These are phyloP conservation scores for Epirrhoe alternata DNA, from an alignment of 2,888 invertebrate genomes.

Conservation along the genomic window DNA sequence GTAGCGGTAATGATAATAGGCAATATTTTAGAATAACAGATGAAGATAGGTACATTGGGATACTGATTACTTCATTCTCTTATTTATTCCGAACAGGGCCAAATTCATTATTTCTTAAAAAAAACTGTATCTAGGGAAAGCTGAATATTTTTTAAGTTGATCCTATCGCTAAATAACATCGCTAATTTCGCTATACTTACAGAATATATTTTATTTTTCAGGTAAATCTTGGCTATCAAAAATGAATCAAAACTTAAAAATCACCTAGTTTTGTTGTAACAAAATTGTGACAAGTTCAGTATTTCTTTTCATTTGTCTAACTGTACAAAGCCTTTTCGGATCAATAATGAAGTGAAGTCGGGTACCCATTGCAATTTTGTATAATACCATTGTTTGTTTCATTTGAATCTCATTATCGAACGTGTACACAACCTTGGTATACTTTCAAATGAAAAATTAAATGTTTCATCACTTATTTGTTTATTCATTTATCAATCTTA, in stretches of 20 bases:
- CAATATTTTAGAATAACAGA: slow-evolving; percentile 71
- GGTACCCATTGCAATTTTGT: slow-evolving; percentile 64
- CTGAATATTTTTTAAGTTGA: too few relatives aligned
- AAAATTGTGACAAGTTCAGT: not conserved
- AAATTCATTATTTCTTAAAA: not conserved
- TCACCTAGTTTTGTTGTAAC: too few relatives aligned
- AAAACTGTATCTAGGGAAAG: too few relatives aligned
- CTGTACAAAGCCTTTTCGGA: not conserved
- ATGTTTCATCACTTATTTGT: slow-evolving; percentile 79
- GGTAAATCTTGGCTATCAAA: too few relatives aligned
- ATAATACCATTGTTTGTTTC: slow-evolving; percentile 79
- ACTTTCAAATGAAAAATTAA: slow-evolving; percentile 85
- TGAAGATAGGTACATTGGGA: slow-evolving; percentile 44
- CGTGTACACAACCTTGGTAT: slow-evolving; percentile 82
- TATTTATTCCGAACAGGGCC: not conserved
- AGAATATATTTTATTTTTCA: too few relatives aligned
- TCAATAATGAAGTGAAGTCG: slow-evolving; percentile 31
- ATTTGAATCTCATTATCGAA: slow-evolving; percentile 84
- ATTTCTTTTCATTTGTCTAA: not conserved
- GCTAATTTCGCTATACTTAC: too few relatives aligned
- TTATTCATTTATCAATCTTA: slow-evolving; percentile 48
- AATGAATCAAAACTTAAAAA: too few relatives aligned
- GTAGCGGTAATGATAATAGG: slow-evolving; percentile 81
- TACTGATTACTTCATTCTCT: slow-evolving; percentile 42
- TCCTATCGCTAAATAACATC: too few relatives aligned